Conservation (phyloP, 2,113 vertebrate species). For the Entomyzon cyanotis region DNA sequence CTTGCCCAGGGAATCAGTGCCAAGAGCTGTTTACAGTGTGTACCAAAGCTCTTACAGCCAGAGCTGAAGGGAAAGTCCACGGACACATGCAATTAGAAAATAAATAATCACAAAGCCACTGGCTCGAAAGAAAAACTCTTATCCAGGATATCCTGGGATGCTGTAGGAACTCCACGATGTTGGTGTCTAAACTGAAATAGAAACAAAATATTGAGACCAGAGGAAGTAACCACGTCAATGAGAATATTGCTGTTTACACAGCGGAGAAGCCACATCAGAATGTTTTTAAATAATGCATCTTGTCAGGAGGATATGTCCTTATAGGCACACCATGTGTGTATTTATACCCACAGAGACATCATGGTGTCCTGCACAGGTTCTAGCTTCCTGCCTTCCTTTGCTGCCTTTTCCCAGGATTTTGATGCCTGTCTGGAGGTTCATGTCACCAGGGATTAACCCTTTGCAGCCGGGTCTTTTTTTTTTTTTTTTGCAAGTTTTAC, state of each 20-base stretch:
- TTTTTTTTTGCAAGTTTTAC: too few relatives aligned
- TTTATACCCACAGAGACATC: neutral
- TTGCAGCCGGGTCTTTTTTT: accelerated
- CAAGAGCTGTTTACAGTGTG: neutral
- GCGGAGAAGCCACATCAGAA: neutral
- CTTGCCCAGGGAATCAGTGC: neutral
- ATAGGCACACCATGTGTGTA: accelerated
- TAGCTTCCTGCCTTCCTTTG: neutral
- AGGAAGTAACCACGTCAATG: neutral
- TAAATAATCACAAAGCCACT: neutral
- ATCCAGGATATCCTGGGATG: neutral
- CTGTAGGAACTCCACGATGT: neutral
- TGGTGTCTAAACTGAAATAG: neutral
- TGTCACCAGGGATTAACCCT: neutral
- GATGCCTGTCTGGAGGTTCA: neutral
- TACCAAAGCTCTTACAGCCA: neutral
- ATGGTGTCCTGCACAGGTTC: neutral
- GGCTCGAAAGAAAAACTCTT: neutral
- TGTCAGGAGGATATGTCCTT: neutral
- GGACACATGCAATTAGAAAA: neutral
- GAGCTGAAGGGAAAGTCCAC: neutral
- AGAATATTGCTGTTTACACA: neutral
- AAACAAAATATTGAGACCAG: neutral
- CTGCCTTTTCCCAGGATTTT: accelerated
- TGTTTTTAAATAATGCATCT: neutral